A percentile compares a stretch with the other conserved stretches of the same genome.
These are phyloP conservation scores for Globodera rostochiensis DNA, from an alignment of 1,140 invertebrate species.

Conservation along the genomic window DNA sequence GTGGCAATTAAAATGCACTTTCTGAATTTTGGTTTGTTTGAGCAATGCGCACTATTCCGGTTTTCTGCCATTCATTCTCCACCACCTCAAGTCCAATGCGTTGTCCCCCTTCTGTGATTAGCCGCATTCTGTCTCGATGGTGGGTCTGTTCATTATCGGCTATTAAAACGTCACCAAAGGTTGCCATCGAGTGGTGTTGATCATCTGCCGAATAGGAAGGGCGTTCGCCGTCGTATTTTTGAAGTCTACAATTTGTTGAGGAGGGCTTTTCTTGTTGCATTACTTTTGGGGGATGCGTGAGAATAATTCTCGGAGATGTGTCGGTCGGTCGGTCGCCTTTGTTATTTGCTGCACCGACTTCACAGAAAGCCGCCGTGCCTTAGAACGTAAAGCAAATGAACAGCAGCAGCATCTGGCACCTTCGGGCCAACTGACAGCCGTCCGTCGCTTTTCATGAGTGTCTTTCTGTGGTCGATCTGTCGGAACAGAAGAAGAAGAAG, in stretches of 20 bases:
- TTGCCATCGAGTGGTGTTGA: no score
- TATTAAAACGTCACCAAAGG: no score
- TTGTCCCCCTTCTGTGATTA: conserved; percentile 3
- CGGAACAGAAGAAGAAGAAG: background rate
- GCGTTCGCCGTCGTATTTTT: background rate
- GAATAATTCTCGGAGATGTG: background rate
- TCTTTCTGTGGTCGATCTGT: background rate
- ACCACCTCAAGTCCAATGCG: background rate
- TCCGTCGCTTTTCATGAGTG: background rate
- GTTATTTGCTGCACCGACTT: no score
- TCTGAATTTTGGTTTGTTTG: background rate
- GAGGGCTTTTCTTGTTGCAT: background rate
- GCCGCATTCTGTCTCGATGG: conserved; percentile 6
- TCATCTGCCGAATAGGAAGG: background rate
- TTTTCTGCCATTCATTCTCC: conserved; percentile 19
- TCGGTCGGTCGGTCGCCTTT: no score
- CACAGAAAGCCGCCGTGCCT: background rate
- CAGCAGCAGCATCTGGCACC: background rate
- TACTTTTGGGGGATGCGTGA: background rate
- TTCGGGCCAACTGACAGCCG: background rate
- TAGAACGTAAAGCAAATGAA: background rate
- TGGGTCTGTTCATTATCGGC: background rate
- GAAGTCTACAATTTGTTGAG: no score
- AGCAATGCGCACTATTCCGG: background rate
- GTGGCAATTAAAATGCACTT: background rate